Base-by-base conservation (phyloP, 2,888 invertebrate genomes). In the Lagria hirta region DNA sequence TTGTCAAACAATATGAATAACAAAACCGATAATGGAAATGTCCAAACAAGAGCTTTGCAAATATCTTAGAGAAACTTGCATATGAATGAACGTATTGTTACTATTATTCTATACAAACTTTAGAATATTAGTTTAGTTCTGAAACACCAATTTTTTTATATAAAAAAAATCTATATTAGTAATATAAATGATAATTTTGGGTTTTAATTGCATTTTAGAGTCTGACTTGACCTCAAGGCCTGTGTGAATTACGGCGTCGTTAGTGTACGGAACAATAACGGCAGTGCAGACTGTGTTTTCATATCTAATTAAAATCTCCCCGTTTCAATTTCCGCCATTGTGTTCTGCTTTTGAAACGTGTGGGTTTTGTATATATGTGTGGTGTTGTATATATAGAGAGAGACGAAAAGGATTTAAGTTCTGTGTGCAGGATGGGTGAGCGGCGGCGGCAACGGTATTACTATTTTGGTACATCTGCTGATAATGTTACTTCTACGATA, bases 301-400 rank as follows among this genome's bases (percentile, higher is more conserved):
- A 49, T 57, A 61, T 61, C 60, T 61, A 61, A 61, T 61, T 61
- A 59, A 61, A 61, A 59, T 61, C 58, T 58, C 52, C 51, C 58
- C 52, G 59, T 59, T 61, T 61, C 60, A 59, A 61, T 61, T 61
- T 61, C 59, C 58, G 54, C 52, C 54, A 52, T 54, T 45, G 48
- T 48, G 48, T 43, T 42, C 30, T 37, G 42, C 47, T 33, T 37
- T 45, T 34, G 45, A 47, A 47, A 42, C 34, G 42, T 35, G 47
- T 33, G 42, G 42, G 36, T 29, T 47, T 37, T 35, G 29, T 46
- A 17, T 28, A 26, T 43, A 23, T 28, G 24, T 41, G 29, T 41
- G 23, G 23, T 35, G 35, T 36, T 32, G 30, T 27, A 27, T 34
- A 41, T 41, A 24, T 11, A 26, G 7, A 7, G n/a, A 5, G 29